phyloP scores from a whole-genome alignment of 2,797 vertebrate genomes.

The Strix occidentalis region DNA sequence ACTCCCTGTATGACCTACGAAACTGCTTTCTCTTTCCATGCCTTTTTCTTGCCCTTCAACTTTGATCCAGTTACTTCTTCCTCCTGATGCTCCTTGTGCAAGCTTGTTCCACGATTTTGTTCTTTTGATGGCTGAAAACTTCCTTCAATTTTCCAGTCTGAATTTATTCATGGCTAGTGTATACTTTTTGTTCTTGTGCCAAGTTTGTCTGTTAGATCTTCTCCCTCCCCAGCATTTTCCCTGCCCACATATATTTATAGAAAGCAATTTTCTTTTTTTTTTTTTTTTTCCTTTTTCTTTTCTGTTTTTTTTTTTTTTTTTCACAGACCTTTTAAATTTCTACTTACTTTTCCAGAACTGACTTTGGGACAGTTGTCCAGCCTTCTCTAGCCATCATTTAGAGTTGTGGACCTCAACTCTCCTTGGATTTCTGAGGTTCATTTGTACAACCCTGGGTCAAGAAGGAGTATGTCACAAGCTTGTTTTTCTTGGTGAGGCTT shows the following conservation, averaged over 20 bases:
- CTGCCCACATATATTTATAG: conserved; percentile 43
- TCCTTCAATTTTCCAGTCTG: background rate
- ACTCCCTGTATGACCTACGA: rapidly evolving
- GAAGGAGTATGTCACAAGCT: background rate
- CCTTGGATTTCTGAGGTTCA: background rate
- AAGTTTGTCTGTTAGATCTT: conserved; percentile 46
- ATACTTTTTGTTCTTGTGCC: conserved; percentile 44
- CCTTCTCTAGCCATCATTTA: background rate
- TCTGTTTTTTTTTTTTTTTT: background rate
- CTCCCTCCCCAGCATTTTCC: conserved; percentile 25
- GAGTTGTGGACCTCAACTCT: background rate
- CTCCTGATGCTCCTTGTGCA: background rate
- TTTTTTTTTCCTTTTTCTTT: too few relatives aligned
- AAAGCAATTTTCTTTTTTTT: background rate
- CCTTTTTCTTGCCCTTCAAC: background rate
- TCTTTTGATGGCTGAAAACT: conserved; percentile 19
- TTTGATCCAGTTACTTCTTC: background rate
- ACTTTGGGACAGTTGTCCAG: background rate
- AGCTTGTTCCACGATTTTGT: background rate
- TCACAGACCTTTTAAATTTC: background rate
- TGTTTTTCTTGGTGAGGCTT: background rate
- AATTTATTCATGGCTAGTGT: conserved; percentile 38
- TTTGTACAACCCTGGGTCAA: background rate
- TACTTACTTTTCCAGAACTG: background rate
- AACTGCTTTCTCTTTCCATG: background rate